Evolutionary conservation across 1,140 invertebrate species (phyloP), one percentile per base, ranked within the genome.

Genomic region (Lepidurus packardi): DNA sequence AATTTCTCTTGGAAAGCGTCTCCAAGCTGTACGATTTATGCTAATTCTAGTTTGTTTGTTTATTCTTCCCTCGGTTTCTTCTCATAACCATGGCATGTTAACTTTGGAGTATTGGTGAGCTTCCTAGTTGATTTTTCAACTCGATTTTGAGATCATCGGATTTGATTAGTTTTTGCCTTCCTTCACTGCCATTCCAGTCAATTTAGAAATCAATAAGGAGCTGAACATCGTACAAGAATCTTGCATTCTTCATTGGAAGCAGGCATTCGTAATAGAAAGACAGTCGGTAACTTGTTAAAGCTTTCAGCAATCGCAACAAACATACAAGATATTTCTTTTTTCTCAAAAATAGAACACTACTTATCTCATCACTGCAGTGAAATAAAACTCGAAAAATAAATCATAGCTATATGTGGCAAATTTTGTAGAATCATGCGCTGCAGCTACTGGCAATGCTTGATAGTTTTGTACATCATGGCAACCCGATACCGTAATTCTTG

Each of bases 401-500:
- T 65, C 53, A 65, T 65, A n/a, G 53, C 53, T 65, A 21, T 65
- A n/a, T 65, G 53, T 65, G 53, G 53, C 53, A 65, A 21, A 21
- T 21, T 65, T 65, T 21, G 16, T 65, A n/a, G 4, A 21, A 13
- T n/a, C 16, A 65, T 65, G 53, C 53, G 53, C 53, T 65, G 53
- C 34, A 34, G 34, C 53, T 65, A 65, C 53, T 65, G 53, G 53
- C 53, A 65, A 65, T 65, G 53, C 53, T 65, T 11, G 53, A 65
- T n/a, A 21, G 7, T n/a, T 65, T 65, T 65, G 53, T 65, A 65
- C 53, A 65, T 65, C 53, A 65, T 21, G 53, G 53, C 53, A 65
- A 65, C 53, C 53, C 53, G 53, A 65, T n/a, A 65, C 53, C 53
- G 53, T n/a, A 65, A 65, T 65, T 21, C 53, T 65, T 65, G 53